Percentiles rank a stretch among this genome's conserved stretches.
These are phyloP conservation scores for Rhinophrynus dorsalis DNA, from an alignment of 2,797 vertebrate genomes.

Conservation along the genomic window DNA sequence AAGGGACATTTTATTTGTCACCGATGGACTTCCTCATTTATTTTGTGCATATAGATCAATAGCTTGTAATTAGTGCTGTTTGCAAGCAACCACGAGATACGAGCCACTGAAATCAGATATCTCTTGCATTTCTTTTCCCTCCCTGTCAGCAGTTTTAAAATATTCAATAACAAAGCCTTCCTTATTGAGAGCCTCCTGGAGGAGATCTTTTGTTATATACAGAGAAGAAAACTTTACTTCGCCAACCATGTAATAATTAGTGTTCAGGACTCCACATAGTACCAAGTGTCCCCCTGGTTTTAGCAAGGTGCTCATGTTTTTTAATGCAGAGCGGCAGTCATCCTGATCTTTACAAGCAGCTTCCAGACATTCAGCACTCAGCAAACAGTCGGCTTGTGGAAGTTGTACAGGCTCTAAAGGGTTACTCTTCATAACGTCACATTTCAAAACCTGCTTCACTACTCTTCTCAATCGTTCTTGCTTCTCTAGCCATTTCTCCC, in stretches of 20 bases:
- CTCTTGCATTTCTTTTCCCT: neutral
- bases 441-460: conserved; percentile 51
- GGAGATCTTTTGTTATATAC: neutral
- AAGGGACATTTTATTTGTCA: too few relatives aligned
- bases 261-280: conserved; percentile 3
- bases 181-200: neutral
- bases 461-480: conserved; percentile 43
- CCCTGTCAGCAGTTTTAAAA: neutral
- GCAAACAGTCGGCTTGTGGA: conserved; percentile 43
- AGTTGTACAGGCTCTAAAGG: conserved; percentile 36
- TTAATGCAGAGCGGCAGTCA: conserved; percentile 11
- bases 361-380: conserved; percentile 53
- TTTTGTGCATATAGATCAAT: too few relatives aligned
- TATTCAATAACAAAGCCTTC: conserved; percentile 1
- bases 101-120: neutral
- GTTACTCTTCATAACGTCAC: conserved; percentile 36
- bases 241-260: neutral
- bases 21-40: too few relatives aligned
- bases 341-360: conserved; percentile 45
- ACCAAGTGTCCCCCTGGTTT: conserved; percentile 47
- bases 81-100: neutral
- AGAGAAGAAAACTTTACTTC: neutral
- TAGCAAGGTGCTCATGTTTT: conserved; percentile 47
- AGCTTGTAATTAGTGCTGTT: too few relatives aligned
- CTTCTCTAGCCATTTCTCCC: conserved; percentile 46